Base-by-base conservation (phyloP, 2,797 vertebrate genomes). In the Pseudochirops corinnae region DNA sequence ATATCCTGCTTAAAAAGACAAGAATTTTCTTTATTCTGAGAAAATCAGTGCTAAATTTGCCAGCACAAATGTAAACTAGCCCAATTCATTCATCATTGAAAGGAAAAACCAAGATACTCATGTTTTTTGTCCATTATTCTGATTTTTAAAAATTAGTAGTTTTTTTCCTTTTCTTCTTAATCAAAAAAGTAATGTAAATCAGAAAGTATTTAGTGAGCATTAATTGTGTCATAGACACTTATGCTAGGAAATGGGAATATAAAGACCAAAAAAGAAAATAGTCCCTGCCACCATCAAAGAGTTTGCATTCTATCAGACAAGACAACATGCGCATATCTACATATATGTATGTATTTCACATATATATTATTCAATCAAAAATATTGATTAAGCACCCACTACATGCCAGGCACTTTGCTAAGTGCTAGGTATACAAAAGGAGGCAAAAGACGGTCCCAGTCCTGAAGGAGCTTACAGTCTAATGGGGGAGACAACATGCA, bases 11-110 rank as follows among this genome's bases (percentile, higher is more conserved):
- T 39, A 46, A 90, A 31, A 91, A 3, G 46, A 91, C 39, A 60
- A 56, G 13, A 21, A 55, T 55, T 87, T 90, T 53, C 62, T 96
- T 29, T 92, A 56, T 28, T 7, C 82, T 95, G 39, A 55, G 56
- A 92, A 93, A 96, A 93, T 21, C 18, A 55, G 55, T 87, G 18
- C n/a, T 94, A 24, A 56, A 14, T 92, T 56, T 94, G 13, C 31
- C 87, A 92, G 87, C 33, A 93, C 57, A 96, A 90, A 28, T 13
- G 33, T 26, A 93, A 91, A 92, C 58, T 95, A 94, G 56, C 52
- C 55, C 18, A 94, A 60, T 46, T 12, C 7, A 94, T 92, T 91
- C 28, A 57, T 93, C 7, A 10, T 26, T 60, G 91, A 46, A 12
- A 90, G 91, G 21, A 52, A 56, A 56, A 95, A 93, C 90, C 14